Conservation (phyloP, 1,140 invertebrate genomes). For the Drepana arcuata region DNA sequence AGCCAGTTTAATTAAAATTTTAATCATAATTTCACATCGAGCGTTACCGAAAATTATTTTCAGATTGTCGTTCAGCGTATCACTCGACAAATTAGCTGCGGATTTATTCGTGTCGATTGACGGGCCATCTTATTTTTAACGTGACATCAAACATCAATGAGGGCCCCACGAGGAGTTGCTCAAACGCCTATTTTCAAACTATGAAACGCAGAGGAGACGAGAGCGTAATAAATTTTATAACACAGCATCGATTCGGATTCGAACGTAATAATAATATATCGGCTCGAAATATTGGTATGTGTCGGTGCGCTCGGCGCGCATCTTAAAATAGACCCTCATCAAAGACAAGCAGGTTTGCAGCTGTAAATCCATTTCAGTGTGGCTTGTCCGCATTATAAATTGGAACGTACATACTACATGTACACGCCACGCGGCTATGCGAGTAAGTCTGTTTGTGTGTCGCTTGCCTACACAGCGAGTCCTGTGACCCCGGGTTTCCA, state of each 20-base stretch:
- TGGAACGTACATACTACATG: constrained; percentile 44
- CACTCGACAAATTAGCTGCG: constrained; percentile 65
- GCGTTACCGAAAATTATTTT: constrained; percentile 53
- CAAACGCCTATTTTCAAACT: constrained; percentile 67
- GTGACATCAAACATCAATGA: constrained; percentile 68
- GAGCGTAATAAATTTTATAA: constrained; percentile 71
- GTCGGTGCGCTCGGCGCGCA: constrained; percentile 56
- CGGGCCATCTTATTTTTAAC: constrained; percentile 64
- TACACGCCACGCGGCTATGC: too few relatives aligned
- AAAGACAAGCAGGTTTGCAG: constrained; percentile 71
- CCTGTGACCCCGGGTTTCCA: constrained; percentile 38
- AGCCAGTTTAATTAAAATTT: constrained; percentile 59
- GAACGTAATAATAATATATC: constrained; percentile 70
- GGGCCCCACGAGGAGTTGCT: constrained; percentile 40
- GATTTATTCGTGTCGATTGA: constrained; percentile 60
- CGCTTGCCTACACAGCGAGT: constrained; percentile 25
- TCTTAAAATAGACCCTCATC: constrained; percentile 70
- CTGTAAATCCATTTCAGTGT: constrained; percentile 70
- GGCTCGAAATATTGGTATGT: constrained; percentile 65
- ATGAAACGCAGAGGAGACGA: constrained; percentile 60
- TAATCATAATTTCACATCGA: constrained; percentile 44
- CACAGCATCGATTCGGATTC: constrained; percentile 61
- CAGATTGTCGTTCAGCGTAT: constrained; percentile 42
- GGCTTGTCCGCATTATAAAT: constrained; percentile 68
- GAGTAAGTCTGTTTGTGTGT: constrained; percentile 33